These are phyloP conservation scores for Cercopithecus mona DNA, from an alignment of 2,113 vertebrate species.

Conservation along the genomic window DNA sequence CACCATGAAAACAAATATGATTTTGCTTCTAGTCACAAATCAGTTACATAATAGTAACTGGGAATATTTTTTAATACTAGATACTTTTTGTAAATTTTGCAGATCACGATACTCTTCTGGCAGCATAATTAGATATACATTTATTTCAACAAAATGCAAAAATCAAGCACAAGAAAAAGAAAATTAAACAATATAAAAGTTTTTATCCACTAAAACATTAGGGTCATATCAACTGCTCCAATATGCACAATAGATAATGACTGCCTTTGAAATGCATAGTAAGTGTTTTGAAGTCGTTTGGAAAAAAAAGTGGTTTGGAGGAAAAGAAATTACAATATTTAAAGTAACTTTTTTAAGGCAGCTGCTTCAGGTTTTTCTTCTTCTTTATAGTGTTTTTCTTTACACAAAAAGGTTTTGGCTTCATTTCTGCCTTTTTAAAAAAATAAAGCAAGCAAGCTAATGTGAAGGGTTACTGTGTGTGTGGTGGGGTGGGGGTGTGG, in stretches of 20 bases:
- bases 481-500: neutral
- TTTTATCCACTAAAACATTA: constrained; percentile 31
- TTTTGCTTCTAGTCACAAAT: neutral
- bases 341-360: constrained; percentile 18
- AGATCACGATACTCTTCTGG: neutral
- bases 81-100: neutral
- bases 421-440: constrained; percentile 17
- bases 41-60: neutral
- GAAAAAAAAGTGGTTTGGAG: neutral
- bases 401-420: constrained; percentile 52
- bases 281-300: neutral
- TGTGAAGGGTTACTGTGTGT: neutral
- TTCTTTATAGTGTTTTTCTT: neutral
- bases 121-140: constrained; percentile 26
- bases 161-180: constrained; percentile 36
- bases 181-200: constrained; percentile 46
- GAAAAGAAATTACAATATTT: constrained; percentile 51
- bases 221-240: neutral
- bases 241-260: neutral
- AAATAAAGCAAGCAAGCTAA: neutral
- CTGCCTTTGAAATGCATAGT: constrained; percentile 46
- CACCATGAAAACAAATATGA: neutral
- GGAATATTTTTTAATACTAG: neutral
- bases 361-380: constrained; percentile 18
- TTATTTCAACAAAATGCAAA: constrained; percentile 47